A percentile compares a stretch with the other conserved stretches of the same genome.
Conservation (phyloP, 2,797 vertebrate genomes). For the Synanceia verrucosa region DNA sequence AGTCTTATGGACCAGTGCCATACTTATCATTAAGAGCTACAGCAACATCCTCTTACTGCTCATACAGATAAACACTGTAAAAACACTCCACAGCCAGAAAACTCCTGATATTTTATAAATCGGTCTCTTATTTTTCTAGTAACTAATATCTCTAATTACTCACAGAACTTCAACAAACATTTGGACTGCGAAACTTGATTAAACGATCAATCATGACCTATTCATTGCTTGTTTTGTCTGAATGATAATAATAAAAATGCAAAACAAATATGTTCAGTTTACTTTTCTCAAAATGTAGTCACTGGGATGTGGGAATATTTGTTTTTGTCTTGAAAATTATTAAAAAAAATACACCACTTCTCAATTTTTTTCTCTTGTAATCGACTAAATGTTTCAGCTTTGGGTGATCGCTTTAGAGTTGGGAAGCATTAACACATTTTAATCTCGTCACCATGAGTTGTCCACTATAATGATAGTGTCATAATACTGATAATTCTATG, state of each 20-base stretch:
- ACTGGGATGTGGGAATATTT: too few relatives aligned
- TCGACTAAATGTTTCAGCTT: neutral
- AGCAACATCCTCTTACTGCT: slow-evolving; percentile 19
- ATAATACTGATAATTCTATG: neutral
- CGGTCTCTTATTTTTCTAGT: neutral
- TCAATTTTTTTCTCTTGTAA: neutral
- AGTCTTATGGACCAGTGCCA: slow-evolving; percentile 49
- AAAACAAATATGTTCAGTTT: neutral
- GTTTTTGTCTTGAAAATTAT: neutral
- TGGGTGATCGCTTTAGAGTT: neutral
- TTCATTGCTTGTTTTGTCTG: neutral
- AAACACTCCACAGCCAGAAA: neutral
- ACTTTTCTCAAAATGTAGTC: neutral
- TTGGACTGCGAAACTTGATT: neutral
- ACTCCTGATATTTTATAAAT: neutral
- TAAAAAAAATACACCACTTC: neutral
- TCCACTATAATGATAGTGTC: neutral
- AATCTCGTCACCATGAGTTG: neutral
- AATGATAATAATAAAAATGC: too few relatives aligned
- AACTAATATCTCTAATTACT: neutral
- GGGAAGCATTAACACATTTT: neutral
- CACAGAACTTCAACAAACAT: neutral
- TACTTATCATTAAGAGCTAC: slow-evolving; percentile 23
- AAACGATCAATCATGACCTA: neutral
- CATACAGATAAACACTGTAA: neutral